A percentile compares a stretch with the other conserved stretches of the same genome.
Evolutionary conservation across 1,140 invertebrate species (phyloP).

Genomic region (Zaprionus ornatus): DNA sequence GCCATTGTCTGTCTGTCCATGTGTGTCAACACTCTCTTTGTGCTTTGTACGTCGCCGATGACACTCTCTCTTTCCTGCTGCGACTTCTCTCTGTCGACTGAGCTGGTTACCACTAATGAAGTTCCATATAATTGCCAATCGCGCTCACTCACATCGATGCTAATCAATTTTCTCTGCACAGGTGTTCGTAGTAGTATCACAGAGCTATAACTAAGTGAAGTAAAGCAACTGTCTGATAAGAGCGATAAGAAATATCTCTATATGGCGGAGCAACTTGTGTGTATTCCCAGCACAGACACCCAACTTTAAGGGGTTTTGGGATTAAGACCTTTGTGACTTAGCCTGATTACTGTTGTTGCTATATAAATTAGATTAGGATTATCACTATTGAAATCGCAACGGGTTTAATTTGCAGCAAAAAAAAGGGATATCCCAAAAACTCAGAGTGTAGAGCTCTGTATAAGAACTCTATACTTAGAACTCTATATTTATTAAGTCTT

Average conservation of each 20-base stretch:
- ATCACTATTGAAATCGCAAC: neutral
- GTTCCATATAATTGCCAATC: conserved; percentile 39
- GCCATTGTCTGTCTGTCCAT: conserved; percentile 13
- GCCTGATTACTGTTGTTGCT: neutral
- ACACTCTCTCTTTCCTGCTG: neutral
- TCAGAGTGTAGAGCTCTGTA: too few relatives aligned
- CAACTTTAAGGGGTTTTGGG: neutral
- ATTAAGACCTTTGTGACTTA: conserved; percentile 7
- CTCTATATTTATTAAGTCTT: neutral
- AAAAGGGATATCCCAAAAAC: too few relatives aligned
- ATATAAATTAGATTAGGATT: neutral
- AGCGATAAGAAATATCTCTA: conserved; percentile 39
- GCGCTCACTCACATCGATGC: conserved; percentile 18
- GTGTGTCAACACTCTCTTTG: neutral
- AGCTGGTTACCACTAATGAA: conserved; percentile 25
- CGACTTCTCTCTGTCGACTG: neutral
- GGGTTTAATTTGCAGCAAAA: too few relatives aligned
- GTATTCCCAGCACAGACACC: conserved; percentile 2
- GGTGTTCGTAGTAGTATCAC: neutral
- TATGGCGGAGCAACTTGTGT: neutral
- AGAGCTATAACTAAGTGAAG: conserved; percentile 20
- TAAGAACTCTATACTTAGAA: neutral
- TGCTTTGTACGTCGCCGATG: neutral
- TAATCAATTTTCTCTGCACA: conserved; percentile 28
- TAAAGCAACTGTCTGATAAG: conserved; percentile 34